Base-by-base conservation (phyloP, 2,888 invertebrate genomes). In the Cantharis rufa region DNA sequence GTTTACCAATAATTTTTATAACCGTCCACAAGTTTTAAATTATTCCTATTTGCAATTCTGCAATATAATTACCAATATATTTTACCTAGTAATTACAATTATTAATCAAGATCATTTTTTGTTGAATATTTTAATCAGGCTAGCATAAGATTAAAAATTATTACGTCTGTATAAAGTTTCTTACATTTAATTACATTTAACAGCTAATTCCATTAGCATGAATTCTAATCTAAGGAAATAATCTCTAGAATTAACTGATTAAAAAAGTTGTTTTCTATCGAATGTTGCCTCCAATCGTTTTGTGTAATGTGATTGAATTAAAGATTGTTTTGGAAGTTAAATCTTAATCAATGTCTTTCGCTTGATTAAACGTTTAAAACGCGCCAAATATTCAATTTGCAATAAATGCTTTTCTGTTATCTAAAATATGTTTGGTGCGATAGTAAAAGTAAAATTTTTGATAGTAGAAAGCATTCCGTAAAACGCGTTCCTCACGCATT, bases 221-320 rank as follows among this genome's bases (percentile, higher is more conserved):
- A 84, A 82, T 86, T 83, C 84, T 85, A 87, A 88, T 88, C 88
- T 82, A 81, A 84, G 85, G 85, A 84, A 86, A 85, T 86, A 85
- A 88, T 88, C 88, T 86, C 84, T 84, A 84, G 86, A 86, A 87
- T 87, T 86, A 85, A 84, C 86, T 87, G 87, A 87, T 87, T 88
- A 87, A 87, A 87, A 87, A 87, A 87, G 88, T 88, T 87, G 87
- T 87, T 85, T 83, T 83, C 83, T 81, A 83, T 82, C 83, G 83
- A 82, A 84, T 82, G 82, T 84, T 79, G 80, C 80, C 83, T 82
- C 81, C 81, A 83, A 84, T 85, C 83, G 83, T 82, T 85, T 85
- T 86, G 86, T 82, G 83, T 86, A 87, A 87, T 86, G 86, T 85
- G 87, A 87, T 87, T 87, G 87, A 88, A 88, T 88, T 88, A 88